Evolutionary conservation across 1,140 invertebrate species (phyloP).

Genomic region (Nixonia krombeini): DNA sequence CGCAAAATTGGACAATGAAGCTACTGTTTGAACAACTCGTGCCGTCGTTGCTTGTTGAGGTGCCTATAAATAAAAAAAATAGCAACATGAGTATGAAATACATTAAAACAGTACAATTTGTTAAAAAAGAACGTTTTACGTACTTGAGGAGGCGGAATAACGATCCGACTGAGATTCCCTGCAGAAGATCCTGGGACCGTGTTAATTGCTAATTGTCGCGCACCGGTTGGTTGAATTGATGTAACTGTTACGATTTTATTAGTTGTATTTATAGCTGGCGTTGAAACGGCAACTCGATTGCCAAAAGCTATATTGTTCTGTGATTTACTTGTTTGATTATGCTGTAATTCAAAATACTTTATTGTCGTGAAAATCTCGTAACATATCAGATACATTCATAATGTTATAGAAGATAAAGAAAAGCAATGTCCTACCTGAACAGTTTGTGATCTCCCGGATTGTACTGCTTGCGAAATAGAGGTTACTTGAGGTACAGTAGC

Average conservation of each 20-base stretch:
- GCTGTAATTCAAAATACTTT: conserved; percentile 41
- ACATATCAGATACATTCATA: conserved; percentile 12
- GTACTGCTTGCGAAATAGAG: conserved; percentile 51
- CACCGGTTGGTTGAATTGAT: conserved; percentile 59
- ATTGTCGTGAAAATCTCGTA: too few relatives aligned
- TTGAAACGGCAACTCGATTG: conserved; percentile 63
- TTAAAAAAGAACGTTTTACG: too few relatives aligned
- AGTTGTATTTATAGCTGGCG: conserved; percentile 59
- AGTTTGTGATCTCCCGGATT: conserved; percentile 59
- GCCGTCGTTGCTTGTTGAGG: conserved; percentile 47
- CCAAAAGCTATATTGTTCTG: conserved; percentile 53
- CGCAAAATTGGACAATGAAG: conserved; percentile 60
- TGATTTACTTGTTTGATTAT: conserved; percentile 59
- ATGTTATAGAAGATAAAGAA: too few relatives aligned
- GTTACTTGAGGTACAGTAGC: conserved; percentile 53
- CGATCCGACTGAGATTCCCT: conserved; percentile 62
- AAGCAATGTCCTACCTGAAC: too few relatives aligned
- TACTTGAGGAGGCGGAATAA: conserved; percentile 65
- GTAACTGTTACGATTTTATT: conserved; percentile 63
- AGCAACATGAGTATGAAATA: not conserved
- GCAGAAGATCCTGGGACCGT: conserved; percentile 59
- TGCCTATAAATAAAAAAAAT: conserved; percentile 17
- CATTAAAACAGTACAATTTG: not conserved
- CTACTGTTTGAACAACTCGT: conserved; percentile 65
- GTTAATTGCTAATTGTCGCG: conserved; percentile 61